Percentiles rank a stretch among this genome's conserved stretches.
Conservation (phyloP, 2,797 vertebrate genomes). For the Gymnothorax reevesii region DNA sequence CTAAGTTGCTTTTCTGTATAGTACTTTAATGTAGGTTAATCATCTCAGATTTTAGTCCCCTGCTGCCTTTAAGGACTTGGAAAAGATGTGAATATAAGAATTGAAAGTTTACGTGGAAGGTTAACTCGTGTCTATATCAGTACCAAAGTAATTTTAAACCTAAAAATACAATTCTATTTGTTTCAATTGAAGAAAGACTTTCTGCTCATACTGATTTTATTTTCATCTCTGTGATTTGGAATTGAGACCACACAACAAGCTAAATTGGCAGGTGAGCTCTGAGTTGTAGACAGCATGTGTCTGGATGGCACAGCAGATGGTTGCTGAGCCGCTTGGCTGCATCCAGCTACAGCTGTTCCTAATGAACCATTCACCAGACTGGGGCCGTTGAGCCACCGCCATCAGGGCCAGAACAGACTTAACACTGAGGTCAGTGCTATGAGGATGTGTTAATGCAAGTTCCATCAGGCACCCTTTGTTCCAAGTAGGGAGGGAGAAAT, state of each 20-base stretch:
- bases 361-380: constrained; percentile 45
- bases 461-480: constrained; percentile 30
- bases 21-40: not conserved
- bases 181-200: not conserved
- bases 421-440: constrained; percentile 36
- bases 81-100: not conserved
- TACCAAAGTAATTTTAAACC: not conserved
- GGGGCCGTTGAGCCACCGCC: constrained; percentile 28
- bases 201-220: not conserved
- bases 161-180: not conserved
- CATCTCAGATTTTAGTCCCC: not conserved
- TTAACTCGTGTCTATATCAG: not conserved
- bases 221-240: not conserved
- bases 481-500: constrained; percentile 17
- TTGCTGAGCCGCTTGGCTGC: constrained; percentile 3
- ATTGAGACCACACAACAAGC: not conserved
- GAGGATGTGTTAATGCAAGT: constrained; percentile 32
- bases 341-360: constrained; percentile 37
- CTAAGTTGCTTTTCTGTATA: not conserved
- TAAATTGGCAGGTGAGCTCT: not conserved
- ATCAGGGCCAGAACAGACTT: constrained; percentile 23
- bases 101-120: not conserved
- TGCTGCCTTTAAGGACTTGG: not conserved
- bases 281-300: not conserved
- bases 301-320: constrained; percentile 6